Base-by-base conservation (phyloP, 2,113 vertebrate species). In the Phycodurus eques region DNA sequence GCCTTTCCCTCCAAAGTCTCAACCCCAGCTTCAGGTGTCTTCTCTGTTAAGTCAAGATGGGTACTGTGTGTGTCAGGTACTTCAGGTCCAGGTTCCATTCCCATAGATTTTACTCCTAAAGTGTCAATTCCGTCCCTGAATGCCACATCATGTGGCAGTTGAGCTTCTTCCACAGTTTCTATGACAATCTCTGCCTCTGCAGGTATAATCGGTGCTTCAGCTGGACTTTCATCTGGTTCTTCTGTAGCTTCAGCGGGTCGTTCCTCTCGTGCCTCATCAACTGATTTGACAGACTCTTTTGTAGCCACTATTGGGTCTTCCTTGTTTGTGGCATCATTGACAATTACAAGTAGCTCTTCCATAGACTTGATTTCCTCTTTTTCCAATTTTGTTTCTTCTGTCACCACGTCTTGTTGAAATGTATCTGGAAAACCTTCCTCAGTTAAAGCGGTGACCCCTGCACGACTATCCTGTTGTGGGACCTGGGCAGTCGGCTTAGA, bases 381-480 rank as follows among this genome's bases (percentile, higher is more conserved):
- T 61, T 61, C 59, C 59, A 61, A 61, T 35, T 33, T 14, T 15
- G 59, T 61, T 61, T 68, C 65, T 64, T 43, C 61, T 51, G 53
- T 31, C 2, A 2, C 7, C 12, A 35, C 19, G 57, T 0, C 3
- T 46, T 27, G 15, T 57, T 67, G 64, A 62, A 9, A 19, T 1
- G 56, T 10, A 13, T 71, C 51, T 10, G 54, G 10, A 56, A 42
- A 54, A 56, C 63, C 39, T 19, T 71, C 63, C 39, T 69, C 68
- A 10, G 17, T 56, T 10, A 62, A 65, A 6, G 22, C 19, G 1
- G 46, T 68, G 53, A 63, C 46, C 62, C 65, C 61, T 19, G 71
- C 66, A 75, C 33, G 71, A 59, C 12, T 61, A 7, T 87, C 74
- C 8, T 19, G 47, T 46, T 70, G 65, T 71, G 70, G 62, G 0